Evolutionary conservation across 2,113 vertebrate genomes (phyloP).

Genomic region (Tricholaema leucomelas): DNA sequence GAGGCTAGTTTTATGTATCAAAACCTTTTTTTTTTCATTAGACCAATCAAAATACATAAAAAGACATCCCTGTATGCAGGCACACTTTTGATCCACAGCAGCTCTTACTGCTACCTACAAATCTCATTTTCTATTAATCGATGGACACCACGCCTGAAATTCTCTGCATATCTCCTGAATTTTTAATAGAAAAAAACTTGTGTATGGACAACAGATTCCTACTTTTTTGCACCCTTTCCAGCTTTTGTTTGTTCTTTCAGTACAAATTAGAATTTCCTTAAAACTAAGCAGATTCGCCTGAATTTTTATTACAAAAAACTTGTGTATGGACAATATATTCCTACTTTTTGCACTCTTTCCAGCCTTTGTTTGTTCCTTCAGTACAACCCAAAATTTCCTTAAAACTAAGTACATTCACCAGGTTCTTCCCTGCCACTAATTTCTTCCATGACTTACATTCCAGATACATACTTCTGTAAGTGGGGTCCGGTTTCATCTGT

Average conservation of each 20-base stretch:
- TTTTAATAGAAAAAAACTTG: not conserved
- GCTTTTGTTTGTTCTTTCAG: not conserved
- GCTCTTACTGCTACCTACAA: not conserved
- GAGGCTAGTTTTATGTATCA: not conserved
- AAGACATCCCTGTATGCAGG: not conserved
- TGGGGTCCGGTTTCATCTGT: not conserved
- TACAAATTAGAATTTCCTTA: not conserved
- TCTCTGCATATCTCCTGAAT: not conserved
- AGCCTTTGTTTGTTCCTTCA: too few relatives aligned
- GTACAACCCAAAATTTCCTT: too few relatives aligned
- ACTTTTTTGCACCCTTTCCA: not conserved
- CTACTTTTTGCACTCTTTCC: too few relatives aligned
- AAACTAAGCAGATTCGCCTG: not conserved
- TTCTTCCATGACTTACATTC: not conserved
- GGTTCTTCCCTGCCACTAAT: not conserved
- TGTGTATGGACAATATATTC: too few relatives aligned
- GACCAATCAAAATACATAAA: not conserved
- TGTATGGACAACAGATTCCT: not conserved
- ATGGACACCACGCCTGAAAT: not conserved
- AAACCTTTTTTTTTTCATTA: not conserved
- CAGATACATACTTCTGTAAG: not conserved
- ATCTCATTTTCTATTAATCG: too few relatives aligned
- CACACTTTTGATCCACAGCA: not conserved
- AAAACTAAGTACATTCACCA: too few relatives aligned
- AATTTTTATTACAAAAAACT: too few relatives aligned